These are phyloP conservation scores for Prinia subflava DNA, from an alignment of 2,113 vertebrate genomes.

Conservation along the genomic window DNA sequence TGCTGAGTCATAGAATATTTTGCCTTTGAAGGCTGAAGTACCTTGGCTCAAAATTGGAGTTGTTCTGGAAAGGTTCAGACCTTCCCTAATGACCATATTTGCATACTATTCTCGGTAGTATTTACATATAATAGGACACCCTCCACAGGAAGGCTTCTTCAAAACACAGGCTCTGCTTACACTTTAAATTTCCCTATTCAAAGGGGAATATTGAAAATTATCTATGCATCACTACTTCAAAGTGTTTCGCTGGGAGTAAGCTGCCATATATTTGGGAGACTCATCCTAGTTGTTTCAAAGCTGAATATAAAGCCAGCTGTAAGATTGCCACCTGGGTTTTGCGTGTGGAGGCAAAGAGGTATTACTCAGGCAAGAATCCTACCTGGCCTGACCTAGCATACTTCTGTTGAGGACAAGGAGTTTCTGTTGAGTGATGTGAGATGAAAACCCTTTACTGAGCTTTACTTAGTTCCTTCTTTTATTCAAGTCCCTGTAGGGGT, in stretches of 20 bases:
- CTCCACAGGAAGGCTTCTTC: background rate
- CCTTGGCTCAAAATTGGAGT: background rate
- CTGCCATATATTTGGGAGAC: constrained; percentile 7
- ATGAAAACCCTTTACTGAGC: background rate
- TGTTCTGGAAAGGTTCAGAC: constrained; percentile 38
- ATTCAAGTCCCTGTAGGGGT: background rate
- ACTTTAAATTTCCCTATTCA: constrained; percentile 27
- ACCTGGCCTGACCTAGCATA: background rate
- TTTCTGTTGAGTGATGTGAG: background rate
- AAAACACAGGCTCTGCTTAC: background rate
- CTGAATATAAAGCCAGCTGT: background rate
- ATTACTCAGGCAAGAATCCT: background rate
- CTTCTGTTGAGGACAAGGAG: background rate
- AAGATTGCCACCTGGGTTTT: background rate
- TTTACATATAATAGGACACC: constrained; percentile 36
- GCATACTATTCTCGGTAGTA: background rate
- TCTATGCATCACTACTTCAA: constrained; percentile 27
- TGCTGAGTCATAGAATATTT: constrained; percentile 34
- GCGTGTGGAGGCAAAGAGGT: background rate
- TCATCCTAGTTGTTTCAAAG: constrained; percentile 13
- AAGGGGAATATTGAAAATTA: constrained; percentile 23
- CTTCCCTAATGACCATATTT: constrained; percentile 25
- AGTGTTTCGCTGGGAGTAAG: background rate
- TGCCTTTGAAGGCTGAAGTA: constrained; percentile 35
- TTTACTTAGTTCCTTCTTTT: background rate